Evolutionary conservation across 37 sponge, comb jelly and placozoan genomes (phyloP).

Genomic region (Ephydatia muelleri): DNA sequence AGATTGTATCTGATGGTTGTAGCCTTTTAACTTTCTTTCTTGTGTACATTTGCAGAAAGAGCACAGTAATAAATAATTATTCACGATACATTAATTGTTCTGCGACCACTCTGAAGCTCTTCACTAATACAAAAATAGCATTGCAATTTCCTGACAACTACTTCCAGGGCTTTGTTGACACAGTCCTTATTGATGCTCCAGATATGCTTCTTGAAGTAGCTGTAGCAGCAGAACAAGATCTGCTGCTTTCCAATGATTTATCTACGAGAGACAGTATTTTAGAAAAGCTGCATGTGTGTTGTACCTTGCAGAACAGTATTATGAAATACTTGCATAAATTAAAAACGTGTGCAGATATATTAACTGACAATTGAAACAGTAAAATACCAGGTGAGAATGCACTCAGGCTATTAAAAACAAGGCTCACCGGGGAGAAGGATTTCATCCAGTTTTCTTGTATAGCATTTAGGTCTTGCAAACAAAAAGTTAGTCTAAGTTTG

Average conservation of each 20-base stretch:
- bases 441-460: conserved; percentile 68
- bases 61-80: too few relatives aligned
- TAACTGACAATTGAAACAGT: too few relatives aligned
- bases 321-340: too few relatives aligned
- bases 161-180: not conserved
- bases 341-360: too few relatives aligned
- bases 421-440: conserved; percentile 42
- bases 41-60: too few relatives aligned
- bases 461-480: conserved; percentile 43
- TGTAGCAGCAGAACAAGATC: not conserved
- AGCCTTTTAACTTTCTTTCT: too few relatives aligned
- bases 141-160: not conserved
- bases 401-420: not conserved
- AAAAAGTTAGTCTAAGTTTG: not conserved
- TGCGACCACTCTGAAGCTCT: too few relatives aligned
- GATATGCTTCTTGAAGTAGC: not conserved
- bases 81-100: too few relatives aligned
- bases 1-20: too few relatives aligned
- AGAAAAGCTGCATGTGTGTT: not conserved
- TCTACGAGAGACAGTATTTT: not conserved
- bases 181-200: not conserved
- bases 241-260: not conserved
- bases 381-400: too few relatives aligned
- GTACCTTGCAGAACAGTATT: too few relatives aligned
- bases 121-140: not conserved